Evolutionary conservation across 1,140 invertebrate species (phyloP), one percentile per base, ranked within the genome.

Genomic region (Ruditapes philippinarum): DNA sequence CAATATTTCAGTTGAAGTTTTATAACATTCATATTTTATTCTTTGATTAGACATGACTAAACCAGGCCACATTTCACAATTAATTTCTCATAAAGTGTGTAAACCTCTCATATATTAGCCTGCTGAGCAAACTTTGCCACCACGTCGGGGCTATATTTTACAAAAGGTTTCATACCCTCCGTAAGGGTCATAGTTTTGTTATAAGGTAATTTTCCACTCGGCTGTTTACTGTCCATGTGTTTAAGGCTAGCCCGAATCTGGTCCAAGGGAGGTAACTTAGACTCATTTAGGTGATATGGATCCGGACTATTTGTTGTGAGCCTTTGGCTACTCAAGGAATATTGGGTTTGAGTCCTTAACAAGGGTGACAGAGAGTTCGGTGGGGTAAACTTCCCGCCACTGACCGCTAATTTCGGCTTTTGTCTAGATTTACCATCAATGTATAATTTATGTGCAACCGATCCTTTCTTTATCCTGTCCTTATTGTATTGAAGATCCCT

Each of bases 231-330:
- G 70, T 94, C 92, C 84, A 93, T 92, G 49, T 93, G 92, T 31
- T 93, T 89, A 0, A 94, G 81, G 57, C 92, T 91, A 57, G 90
- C 91, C 33, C 92, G 88, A 14, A 94, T 78, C 36, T 94, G 92
- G 78, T 95, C 93, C 25, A 95, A 65, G 14, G 93, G 93, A 60
- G 94, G 94, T 65, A 94, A 87, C 42, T 85, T 89, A 2, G 78
- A 70, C 17, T 82, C 73, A 25, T 91, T 87, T 22, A 89, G 60
- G 54, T 89, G 86, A 65, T 91, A 91, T 0, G 89, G 84, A 42
- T 95, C 94, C 1, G 94, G 94, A 90, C 92, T 94, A 70, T 92
- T 94, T 57, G 91, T 94, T 38, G 91, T 91, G n/a, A 93, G 86
- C 51, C 94, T 82, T 51, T 93, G 91, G 70, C 88, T 93, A 83